A percentile compares a stretch with the other conserved stretches of the same genome.
These are phyloP conservation scores for Thaumetopoea pityocampa DNA, from an alignment of 1,140 invertebrate species.

Conservation along the genomic window DNA sequence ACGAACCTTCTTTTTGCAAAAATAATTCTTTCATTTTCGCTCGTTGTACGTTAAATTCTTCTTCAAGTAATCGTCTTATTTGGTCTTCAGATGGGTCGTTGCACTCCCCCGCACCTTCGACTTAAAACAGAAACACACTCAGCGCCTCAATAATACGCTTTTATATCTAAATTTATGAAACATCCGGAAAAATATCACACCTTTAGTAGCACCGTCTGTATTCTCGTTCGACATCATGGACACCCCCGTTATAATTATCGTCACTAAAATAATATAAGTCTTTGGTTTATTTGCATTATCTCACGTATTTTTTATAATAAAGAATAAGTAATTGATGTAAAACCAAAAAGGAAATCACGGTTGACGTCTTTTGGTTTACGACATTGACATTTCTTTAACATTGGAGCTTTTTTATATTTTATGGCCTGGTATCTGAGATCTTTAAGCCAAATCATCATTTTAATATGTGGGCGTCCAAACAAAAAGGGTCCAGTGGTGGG, in stretches of 20 bases:
- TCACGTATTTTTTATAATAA: slow-evolving; percentile 7
- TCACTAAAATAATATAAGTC: slow-evolving; percentile 18
- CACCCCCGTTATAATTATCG: slow-evolving; percentile 24
- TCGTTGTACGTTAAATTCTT: slow-evolving; percentile 91
- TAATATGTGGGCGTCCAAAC: too few relatives aligned
- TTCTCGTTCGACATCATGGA: slow-evolving; percentile 45
- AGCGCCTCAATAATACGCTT: slow-evolving; percentile 32
- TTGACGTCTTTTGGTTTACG: slow-evolving; percentile 20
- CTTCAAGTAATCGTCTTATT: slow-evolving; percentile 79
- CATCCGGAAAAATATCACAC: slow-evolving; percentile 44
- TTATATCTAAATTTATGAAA: slow-evolving; percentile 16
- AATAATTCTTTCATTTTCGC: slow-evolving; percentile 94
- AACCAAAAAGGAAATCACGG: slow-evolving; percentile 16
- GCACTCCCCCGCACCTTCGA: slow-evolving; percentile 38
- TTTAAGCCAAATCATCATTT: too few relatives aligned
- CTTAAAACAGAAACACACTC: slow-evolving; percentile 65
- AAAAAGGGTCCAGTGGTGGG: too few relatives aligned
- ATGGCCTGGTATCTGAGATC: too few relatives aligned
- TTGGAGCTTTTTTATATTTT: too few relatives aligned
- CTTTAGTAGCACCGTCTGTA: slow-evolving; percentile 37
- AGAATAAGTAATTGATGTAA: slow-evolving; percentile 9
- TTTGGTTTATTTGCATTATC: slow-evolving; percentile 27
- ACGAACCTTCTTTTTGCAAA: slow-evolving; percentile 92
- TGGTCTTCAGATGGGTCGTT: slow-evolving; percentile 31
- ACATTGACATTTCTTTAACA: slow-evolving; percentile 6